Evolutionary conservation across 2,797 vertebrate species (phyloP), one percentile per base, ranked within the genome.

Genomic region (Smutsia temminckii): DNA sequence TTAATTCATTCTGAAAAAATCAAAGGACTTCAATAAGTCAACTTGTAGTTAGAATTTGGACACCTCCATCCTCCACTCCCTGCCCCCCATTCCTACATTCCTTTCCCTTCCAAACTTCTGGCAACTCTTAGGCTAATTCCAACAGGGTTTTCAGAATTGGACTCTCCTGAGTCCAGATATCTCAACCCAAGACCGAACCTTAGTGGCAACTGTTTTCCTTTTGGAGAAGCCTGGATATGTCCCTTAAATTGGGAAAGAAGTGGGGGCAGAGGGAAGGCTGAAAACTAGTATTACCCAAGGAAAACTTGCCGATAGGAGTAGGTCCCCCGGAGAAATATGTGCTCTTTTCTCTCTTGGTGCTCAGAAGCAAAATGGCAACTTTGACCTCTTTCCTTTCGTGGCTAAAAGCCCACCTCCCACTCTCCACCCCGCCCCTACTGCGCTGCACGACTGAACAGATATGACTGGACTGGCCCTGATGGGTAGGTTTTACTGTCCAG

Each of bases 371-470:
- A 99, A 98, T 99, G 98, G 99, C 98, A 99, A 99, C 99, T 99
- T 99, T 98, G 97, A 98, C 98, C 98, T 98, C 98, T 99, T 98
- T 97, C 99, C 97, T 99, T 99, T 98, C 99, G 99, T 98, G 98
- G 99, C 99, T 99, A 99, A 99, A 99, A 99, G 99, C 99, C 98
- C 94, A 94, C 96, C 91, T 83, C 93, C 96, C 85, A n/a, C 77
- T 87, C 89, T 91, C 93, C 59, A 93, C 93, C 93, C 97, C 96
- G 72, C 96, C 97, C 98, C 99, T 98, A 98, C 99, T 98, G 98
- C 99, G 99, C 99, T 99, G 99, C 99, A 99, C 98, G 99, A 99
- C 99, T 99, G 99, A 99, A 99, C 99, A 99, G 98, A 99, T 99
- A 99, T 99, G 99, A 99, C 99, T 98, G 99, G 99, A 99, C 99